Conservation (phyloP, 2,888 invertebrate genomes). For the Tribolium freemani region DNA sequence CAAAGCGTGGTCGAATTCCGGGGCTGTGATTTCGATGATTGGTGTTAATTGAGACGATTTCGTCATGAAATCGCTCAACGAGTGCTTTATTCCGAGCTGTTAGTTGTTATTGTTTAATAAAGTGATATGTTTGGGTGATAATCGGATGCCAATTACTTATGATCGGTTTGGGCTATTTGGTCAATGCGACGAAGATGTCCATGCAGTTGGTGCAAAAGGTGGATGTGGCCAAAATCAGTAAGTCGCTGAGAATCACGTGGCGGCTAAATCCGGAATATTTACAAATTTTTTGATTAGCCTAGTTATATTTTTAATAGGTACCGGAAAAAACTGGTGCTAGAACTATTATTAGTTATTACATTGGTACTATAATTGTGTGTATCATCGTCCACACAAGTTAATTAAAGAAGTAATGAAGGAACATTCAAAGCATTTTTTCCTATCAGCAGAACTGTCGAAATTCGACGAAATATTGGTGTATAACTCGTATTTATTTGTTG, state of each 20-base stretch:
- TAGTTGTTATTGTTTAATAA: slow-evolving; percentile 8
- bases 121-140: slow-evolving; percentile 22
- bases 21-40: slow-evolving; percentile 14
- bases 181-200: slow-evolving; percentile 61
- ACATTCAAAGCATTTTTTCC: no score
- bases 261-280: background rate
- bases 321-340: no score
- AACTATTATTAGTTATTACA: no score
- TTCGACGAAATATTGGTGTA: no score
- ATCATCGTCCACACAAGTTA: no score
- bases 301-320: no score
- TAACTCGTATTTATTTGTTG: background rate
- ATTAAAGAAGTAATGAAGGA: no score
- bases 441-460: background rate
- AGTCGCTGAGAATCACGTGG: slow-evolving; percentile 45
- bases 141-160: slow-evolving; percentile 46
- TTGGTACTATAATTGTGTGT: no score
- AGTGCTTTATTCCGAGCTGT: background rate
- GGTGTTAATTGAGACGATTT: slow-evolving; percentile 6
- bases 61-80: background rate
- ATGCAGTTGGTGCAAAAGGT: slow-evolving; percentile 61
- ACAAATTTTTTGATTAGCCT: no score
- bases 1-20: slow-evolving; percentile 30
- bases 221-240: slow-evolving; percentile 58
- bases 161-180: slow-evolving; percentile 60